Base-by-base conservation (phyloP, 2,797 vertebrate species). In the Gymnocypris eckloni region DNA sequence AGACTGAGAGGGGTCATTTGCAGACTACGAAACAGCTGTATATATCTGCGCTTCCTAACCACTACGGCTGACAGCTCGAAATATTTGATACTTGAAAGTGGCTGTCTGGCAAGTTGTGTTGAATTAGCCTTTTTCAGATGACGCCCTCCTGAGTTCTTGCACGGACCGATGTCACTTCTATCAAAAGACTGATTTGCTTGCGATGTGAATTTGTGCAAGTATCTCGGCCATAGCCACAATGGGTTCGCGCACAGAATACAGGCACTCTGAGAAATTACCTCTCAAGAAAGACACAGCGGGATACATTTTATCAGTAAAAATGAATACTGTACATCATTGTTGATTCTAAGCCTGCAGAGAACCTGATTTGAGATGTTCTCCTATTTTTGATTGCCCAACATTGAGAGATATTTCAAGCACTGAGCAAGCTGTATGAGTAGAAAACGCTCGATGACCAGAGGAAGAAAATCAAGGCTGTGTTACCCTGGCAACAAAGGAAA, bases 401-500 rank as follows among this genome's bases (percentile, higher is more conserved):
- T 78, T 75, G 89, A 86, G 84, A 87, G 86, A 89, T 88, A 88
- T 91, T 86, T 87, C 75, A 86, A 90, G 88, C 76, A 54, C 86
- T 76, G 90, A 91, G 92, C 91, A 88, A 92, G 90, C 90, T 77
- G 91, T 92, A 91, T 93, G 90, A 93, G 92, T 94, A 95, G 92
- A 95, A 91, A 93, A 92, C 90, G 92, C 92, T 93, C 76, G 80
- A 92, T 95, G 94, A 94, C 95, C 93, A 91, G 92, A 93, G 94
- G 92, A 94, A 92, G 91, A 92, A 91, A 94, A 92, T 88, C 90
- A 81, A 90, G 86, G 88, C 90, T 92, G 92, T 93, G 94, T 95
- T 92, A 93, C 95, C 78, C 93, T 95, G 94, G 94, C 93, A 95
- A 94, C 94, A 39, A 91, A 90, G 90, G 93, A 93, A 95, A 95